Percentiles rank a stretch among this genome's conserved stretches.
These are phyloP conservation scores for Camelus dromedarius DNA, from an alignment of 2,113 vertebrate species.

Conservation along the genomic window DNA sequence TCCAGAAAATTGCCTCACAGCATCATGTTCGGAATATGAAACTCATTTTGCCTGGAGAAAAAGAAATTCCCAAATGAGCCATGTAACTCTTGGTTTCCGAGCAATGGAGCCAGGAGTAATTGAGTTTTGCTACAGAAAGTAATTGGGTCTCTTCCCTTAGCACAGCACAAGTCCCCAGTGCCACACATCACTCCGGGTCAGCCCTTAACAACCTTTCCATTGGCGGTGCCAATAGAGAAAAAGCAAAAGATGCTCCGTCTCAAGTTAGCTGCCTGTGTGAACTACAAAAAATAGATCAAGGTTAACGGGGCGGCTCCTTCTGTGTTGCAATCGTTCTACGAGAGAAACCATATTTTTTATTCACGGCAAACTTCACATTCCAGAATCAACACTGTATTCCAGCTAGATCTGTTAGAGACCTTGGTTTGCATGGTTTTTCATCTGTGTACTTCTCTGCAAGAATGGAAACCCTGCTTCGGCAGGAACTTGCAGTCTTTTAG, in stretches of 20 bases:
- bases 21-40: neutral
- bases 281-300: neutral
- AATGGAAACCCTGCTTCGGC: neutral
- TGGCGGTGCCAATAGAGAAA: neutral
- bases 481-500: neutral
- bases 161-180: neutral
- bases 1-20: neutral
- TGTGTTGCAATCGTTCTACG: accelerated
- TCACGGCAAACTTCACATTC: neutral
- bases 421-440: no score
- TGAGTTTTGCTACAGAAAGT: neutral
- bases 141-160: neutral
- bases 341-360: neutral
- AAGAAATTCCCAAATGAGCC: neutral
- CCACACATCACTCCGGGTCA: neutral
- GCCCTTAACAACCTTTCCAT: neutral
- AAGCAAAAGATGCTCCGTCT: neutral
- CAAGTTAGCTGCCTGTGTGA: neutral
- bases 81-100: neutral
- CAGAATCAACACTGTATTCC: neutral
- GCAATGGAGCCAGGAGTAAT: neutral
- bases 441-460: neutral
- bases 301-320: neutral
- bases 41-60: neutral
- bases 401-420: neutral